phyloP scores from a whole-genome alignment of 2,113 vertebrate species.

The Pachypanchax playfairii region DNA sequence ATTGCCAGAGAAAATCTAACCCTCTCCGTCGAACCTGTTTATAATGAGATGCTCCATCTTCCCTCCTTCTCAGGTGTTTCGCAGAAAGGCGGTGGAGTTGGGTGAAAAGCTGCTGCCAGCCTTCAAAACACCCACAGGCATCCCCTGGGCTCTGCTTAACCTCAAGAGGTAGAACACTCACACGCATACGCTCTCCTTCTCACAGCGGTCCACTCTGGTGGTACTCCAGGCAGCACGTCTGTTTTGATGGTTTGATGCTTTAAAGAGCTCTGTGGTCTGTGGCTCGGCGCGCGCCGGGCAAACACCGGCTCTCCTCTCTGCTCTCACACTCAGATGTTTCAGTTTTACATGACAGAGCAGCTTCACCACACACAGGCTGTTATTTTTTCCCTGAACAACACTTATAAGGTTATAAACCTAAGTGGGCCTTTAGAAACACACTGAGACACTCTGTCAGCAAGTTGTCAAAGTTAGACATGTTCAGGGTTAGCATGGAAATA shows the following conservation, averaged over 20 bases:
- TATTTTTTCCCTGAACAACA: conserved; percentile 12
- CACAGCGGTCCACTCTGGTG: conserved; percentile 23
- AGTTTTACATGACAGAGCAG: conserved; percentile 30
- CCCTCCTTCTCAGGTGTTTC: conserved; percentile 85
- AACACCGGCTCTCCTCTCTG: conserved; percentile 24
- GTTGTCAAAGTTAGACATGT: too few species aligned
- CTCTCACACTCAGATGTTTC: conserved; percentile 27
- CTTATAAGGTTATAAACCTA: conserved; percentile 17
- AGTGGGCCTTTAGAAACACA: conserved; percentile 16
- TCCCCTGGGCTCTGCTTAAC: conserved; percentile 98
- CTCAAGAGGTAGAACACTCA: conserved; percentile 89
- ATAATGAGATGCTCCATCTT: conserved; percentile 23
- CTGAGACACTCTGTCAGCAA: conserved; percentile 10
- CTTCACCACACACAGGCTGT: conserved; percentile 13
- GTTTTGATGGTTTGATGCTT: conserved; percentile 41
- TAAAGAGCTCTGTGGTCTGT: conserved; percentile 40
- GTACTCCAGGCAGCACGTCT: conserved; percentile 27
- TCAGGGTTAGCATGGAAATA: neutral
- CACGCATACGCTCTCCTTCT: conserved; percentile 7
- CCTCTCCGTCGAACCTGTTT: neutral
- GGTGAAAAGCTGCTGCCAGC: conserved; percentile 96
- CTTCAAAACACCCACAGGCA: conserved; percentile 96
- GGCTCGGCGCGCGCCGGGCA: conserved; percentile 1
- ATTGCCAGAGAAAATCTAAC: neutral
- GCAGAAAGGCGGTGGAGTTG: conserved; percentile 93